Conservation (phyloP, 2,113 vertebrate species). For the Trachemys scripta region DNA sequence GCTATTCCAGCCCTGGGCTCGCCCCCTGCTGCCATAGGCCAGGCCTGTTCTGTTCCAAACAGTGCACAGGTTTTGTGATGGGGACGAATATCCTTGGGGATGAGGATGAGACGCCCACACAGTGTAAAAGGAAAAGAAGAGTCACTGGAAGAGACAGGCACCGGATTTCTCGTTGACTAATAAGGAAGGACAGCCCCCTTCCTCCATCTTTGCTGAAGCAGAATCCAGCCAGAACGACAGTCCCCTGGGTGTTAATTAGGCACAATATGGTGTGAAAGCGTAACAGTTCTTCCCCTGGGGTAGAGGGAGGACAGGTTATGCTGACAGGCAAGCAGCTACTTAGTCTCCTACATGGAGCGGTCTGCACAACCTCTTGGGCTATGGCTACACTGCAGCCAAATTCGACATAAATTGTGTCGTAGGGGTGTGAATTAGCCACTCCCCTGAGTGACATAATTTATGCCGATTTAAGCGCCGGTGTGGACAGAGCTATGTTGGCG, state of each 20-base stretch:
- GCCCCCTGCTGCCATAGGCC: not conserved
- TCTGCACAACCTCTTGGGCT: not conserved
- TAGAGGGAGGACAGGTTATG: not conserved
- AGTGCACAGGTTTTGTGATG: not conserved
- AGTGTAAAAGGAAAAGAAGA: not conserved
- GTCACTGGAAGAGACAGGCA: not conserved
- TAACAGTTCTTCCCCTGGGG: not conserved
- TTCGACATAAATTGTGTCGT: too few relatives aligned
- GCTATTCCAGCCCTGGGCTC: not conserved
- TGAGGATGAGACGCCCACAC: not conserved
- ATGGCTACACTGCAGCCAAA: too few relatives aligned
- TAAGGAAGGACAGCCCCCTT: not conserved
- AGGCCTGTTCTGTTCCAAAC: not conserved
- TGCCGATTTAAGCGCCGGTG: too few relatives aligned
- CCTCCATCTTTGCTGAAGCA: accelerated
- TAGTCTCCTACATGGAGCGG: accelerated
- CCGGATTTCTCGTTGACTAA: not conserved
- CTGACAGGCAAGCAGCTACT: not conserved
- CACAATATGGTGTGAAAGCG: not conserved
- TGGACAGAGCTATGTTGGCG: too few relatives aligned
- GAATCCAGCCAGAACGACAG: accelerated
- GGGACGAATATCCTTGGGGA: not conserved
- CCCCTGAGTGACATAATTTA: too few relatives aligned
- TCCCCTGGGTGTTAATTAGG: not conserved
- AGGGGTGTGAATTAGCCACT: too few relatives aligned